Evolutionary conservation across 2,113 vertebrate genomes (phyloP).

Genomic region (Microcebus tavaratra): DNA sequence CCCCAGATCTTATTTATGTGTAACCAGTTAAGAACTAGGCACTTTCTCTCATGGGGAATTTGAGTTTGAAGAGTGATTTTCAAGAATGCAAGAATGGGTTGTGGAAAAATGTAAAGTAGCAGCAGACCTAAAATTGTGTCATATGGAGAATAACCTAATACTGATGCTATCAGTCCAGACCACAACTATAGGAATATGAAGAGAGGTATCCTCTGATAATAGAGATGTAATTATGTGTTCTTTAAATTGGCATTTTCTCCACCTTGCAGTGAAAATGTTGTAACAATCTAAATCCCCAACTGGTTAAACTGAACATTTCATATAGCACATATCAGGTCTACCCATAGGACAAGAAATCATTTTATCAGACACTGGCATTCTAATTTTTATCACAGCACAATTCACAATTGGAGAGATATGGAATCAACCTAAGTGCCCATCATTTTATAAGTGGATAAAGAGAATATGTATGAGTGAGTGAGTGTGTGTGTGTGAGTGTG

Average conservation of each 20-base stretch:
- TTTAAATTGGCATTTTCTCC: neutral
- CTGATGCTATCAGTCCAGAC: neutral
- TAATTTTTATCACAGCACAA: too few relatives aligned
- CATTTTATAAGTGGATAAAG: too few relatives aligned
- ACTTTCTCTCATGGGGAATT: neutral
- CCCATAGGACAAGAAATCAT: too few relatives aligned
- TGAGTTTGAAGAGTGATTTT: slow-evolving; percentile 7
- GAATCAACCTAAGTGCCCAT: too few relatives aligned
- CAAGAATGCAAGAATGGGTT: neutral
- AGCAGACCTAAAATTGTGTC: neutral
- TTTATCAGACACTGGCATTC: too few relatives aligned
- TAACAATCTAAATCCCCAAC: neutral
- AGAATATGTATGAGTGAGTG: too few relatives aligned
- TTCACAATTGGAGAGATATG: too few relatives aligned
- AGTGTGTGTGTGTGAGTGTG: too few relatives aligned
- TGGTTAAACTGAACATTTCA: neutral
- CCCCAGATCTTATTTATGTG: neutral
- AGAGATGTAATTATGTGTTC: neutral
- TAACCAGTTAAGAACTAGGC: neutral
- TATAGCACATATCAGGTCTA: neutral
- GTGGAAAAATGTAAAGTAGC: neutral
- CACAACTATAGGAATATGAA: neutral
- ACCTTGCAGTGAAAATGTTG: neutral
- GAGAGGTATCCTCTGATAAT: rapidly evolving
- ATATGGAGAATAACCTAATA: neutral